phyloP scores from a whole-genome alignment of 2,888 invertebrate genomes.

The Ecdyonurus torrentis region DNA sequence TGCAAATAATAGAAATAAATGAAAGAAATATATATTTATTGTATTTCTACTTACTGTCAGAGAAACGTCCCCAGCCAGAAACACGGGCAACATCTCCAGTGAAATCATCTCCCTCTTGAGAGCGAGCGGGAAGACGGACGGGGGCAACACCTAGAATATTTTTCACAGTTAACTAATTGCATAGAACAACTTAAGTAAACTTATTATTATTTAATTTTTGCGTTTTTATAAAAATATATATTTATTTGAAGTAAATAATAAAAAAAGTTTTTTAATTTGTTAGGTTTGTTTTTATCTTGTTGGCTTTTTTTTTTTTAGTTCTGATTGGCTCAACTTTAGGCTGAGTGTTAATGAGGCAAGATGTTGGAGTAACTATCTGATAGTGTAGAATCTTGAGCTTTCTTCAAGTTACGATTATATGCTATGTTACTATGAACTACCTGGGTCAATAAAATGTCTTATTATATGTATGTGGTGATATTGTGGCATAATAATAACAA shows the following conservation, averaged over 20 bases:
- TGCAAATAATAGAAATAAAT: too few relatives aligned
- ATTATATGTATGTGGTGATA: too few relatives aligned
- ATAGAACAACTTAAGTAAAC: neutral
- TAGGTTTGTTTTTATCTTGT: neutral
- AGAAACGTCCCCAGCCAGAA: neutral
- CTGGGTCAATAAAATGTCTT: too few relatives aligned
- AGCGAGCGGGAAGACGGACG: constrained; percentile 8
- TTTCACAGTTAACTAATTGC: neutral
- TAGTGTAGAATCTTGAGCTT: too few relatives aligned
- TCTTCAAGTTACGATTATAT: too few relatives aligned
- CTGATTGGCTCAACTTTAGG: too few relatives aligned
- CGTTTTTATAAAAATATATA: too few relatives aligned
- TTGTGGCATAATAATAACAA: too few relatives aligned
- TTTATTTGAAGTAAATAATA: neutral
- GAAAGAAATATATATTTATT: too few relatives aligned
- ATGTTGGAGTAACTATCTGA: too few relatives aligned
- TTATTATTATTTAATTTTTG: neutral
- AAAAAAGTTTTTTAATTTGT: neutral
- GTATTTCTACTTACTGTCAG: constrained; percentile 5
- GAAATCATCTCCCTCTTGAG: neutral
- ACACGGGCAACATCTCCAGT: neutral
- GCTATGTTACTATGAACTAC: too few relatives aligned
- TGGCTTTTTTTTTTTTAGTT: neutral
- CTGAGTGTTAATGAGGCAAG: too few relatives aligned
- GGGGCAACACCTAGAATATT: constrained; percentile 5